Percentiles rank a stretch among this genome's conserved stretches.
These are phyloP conservation scores for Leptocoma aspasia DNA, from an alignment of 2,113 vertebrate genomes.

Conservation along the genomic window DNA sequence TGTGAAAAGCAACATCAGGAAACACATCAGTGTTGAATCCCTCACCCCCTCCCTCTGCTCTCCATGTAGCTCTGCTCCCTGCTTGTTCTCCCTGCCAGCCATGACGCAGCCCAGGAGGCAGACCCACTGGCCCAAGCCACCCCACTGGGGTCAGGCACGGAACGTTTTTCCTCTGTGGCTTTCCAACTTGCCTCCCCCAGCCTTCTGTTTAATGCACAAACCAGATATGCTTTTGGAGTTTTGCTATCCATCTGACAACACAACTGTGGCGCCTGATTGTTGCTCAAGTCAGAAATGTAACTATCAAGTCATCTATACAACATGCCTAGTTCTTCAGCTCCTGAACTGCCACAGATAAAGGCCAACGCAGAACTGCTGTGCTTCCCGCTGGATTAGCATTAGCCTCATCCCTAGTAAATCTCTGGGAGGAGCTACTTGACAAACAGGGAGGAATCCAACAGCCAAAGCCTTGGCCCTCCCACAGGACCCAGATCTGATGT, in stretches of 20 bases:
- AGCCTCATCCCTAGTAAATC: not conserved
- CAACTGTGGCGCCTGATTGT: not conserved
- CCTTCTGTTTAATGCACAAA: not conserved
- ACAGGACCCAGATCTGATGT: not conserved
- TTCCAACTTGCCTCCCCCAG: not conserved
- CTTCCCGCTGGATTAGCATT: not conserved
- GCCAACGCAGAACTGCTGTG: not conserved
- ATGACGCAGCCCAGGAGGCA: not conserved
- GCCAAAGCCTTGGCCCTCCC: not conserved
- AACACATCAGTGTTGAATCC: fast-evolving
- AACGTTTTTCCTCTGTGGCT: fast-evolving
- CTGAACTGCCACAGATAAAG: not conserved
- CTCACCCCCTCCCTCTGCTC: not conserved
- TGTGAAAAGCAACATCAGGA: not conserved
- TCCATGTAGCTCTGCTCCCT: fast-evolving
- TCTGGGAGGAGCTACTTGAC: not conserved
- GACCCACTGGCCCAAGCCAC: not conserved
- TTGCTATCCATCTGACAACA: not conserved
- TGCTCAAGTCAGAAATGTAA: not conserved
- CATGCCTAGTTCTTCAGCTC: not conserved
- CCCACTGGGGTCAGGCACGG: not conserved
- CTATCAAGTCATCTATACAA: not conserved
- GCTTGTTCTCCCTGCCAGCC: not conserved
- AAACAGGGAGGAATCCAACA: not conserved
- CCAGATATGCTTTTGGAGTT: not conserved